Conservation (phyloP, 2,797 vertebrate species). For the Acropternis orthonyx region DNA sequence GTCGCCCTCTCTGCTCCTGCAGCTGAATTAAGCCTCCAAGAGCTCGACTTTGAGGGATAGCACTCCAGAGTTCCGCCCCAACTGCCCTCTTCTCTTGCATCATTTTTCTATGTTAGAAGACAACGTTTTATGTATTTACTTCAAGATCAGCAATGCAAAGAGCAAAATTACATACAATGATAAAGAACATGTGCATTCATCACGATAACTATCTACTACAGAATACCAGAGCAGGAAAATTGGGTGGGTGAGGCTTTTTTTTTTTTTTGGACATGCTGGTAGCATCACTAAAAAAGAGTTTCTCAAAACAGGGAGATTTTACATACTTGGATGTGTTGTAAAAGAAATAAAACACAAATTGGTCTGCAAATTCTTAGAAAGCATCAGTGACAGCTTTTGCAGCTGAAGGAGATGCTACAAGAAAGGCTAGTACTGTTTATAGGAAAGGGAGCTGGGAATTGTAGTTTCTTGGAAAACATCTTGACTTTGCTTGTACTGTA, state of each 20-base stretch:
- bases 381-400: neutral
- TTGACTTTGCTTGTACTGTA: neutral
- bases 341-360: neutral
- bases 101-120: constrained; percentile 58
- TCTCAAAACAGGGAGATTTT: neutral
- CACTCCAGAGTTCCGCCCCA: neutral
- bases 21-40: constrained; percentile 50
- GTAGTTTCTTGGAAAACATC: neutral
- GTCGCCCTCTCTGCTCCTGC: constrained; percentile 42
- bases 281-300: neutral
- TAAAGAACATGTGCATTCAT: constrained; percentile 31
- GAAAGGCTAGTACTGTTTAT: neutral
- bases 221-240: neutral
- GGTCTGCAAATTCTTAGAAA: neutral
- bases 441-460: neutral
- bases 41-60: constrained; percentile 57
- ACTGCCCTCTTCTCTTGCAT: neutral
- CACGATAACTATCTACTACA: neutral
- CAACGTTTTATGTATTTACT: constrained; percentile 27
- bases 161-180: neutral
- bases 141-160: constrained; percentile 48
- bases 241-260: neutral
- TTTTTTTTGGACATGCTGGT: neutral
- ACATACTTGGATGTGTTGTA: neutral
- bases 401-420: neutral